phyloP scores from a whole-genome alignment of 2,797 vertebrate genomes.

The Leucoraja ocellata region DNA sequence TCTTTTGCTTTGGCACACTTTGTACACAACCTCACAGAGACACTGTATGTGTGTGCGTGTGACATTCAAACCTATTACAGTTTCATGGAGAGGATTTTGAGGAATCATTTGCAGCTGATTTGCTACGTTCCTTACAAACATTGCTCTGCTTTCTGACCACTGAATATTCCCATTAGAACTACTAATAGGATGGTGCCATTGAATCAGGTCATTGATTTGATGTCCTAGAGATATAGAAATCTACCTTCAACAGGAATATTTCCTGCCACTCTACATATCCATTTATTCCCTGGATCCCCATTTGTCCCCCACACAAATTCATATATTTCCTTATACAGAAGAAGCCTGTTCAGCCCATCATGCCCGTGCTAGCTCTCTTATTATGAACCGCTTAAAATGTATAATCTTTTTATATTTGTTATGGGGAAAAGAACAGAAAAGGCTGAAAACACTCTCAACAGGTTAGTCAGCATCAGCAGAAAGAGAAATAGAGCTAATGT shows the following conservation, averaged over 20 bases:
- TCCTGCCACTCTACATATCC: neutral
- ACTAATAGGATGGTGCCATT: neutral
- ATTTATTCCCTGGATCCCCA: neutral
- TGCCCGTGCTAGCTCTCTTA: neutral
- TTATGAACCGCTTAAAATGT: too few species aligned
- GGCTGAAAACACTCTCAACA: too few species aligned
- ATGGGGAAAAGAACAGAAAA: too few species aligned
- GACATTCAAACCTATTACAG: constrained; percentile 4
- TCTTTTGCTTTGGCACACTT: neutral
- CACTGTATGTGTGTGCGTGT: neutral
- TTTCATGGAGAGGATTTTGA: neutral
- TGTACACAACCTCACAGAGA: neutral
- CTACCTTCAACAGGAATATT: neutral
- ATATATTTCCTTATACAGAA: too few species aligned
- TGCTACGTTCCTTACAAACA: neutral
- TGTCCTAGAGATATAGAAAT: neutral
- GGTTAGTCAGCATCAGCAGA: too few species aligned
- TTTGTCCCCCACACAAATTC: neutral
- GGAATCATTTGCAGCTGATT: neutral
- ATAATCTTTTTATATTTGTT: too few species aligned
- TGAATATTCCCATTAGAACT: neutral
- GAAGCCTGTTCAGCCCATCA: too few species aligned
- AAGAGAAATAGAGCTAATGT: too few species aligned
- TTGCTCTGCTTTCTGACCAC: neutral
- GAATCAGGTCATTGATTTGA: neutral